Conservation (phyloP, 1,140 invertebrate genomes). For the Achatina immaculata region DNA sequence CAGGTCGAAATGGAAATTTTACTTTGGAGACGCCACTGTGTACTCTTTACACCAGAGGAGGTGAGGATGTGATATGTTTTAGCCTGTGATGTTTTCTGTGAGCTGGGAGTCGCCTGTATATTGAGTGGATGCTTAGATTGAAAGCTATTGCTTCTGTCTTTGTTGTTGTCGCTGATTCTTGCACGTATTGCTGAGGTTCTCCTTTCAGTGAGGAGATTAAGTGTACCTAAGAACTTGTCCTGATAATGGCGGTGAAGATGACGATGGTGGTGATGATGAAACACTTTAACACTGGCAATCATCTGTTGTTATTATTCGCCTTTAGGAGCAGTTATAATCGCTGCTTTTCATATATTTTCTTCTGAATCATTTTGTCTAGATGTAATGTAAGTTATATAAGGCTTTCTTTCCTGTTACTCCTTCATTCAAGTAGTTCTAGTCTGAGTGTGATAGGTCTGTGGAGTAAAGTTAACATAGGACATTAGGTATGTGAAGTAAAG, state of each 20-base stretch:
- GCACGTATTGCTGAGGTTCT: not conserved
- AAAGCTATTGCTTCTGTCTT: not conserved
- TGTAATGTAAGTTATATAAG: too few species aligned
- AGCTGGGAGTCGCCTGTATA: not conserved
- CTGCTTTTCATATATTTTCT: too few species aligned
- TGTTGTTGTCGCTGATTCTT: not conserved
- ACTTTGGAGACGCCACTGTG: conserved; percentile 22
- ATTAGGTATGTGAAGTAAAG: too few species aligned
- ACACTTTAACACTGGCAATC: too few species aligned
- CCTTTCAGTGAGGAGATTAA: not conserved
- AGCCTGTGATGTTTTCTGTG: not conserved
- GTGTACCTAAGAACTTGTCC: not conserved
- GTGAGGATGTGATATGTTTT: not conserved
- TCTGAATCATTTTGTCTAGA: too few species aligned
- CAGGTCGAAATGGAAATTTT: not conserved
- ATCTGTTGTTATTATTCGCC: too few species aligned
- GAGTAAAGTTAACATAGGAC: too few species aligned
- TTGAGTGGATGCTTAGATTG: not conserved
- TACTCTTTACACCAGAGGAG: conserved; percentile 29
- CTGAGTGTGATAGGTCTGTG: too few species aligned
- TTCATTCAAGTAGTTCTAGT: too few species aligned
- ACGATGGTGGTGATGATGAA: too few species aligned
- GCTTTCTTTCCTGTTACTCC: too few species aligned
- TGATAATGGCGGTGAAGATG: not conserved
- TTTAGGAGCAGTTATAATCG: too few species aligned